These are phyloP conservation scores for Hanleya hanleyi DNA, from an alignment of 2,888 invertebrate species.

Conservation along the genomic window DNA sequence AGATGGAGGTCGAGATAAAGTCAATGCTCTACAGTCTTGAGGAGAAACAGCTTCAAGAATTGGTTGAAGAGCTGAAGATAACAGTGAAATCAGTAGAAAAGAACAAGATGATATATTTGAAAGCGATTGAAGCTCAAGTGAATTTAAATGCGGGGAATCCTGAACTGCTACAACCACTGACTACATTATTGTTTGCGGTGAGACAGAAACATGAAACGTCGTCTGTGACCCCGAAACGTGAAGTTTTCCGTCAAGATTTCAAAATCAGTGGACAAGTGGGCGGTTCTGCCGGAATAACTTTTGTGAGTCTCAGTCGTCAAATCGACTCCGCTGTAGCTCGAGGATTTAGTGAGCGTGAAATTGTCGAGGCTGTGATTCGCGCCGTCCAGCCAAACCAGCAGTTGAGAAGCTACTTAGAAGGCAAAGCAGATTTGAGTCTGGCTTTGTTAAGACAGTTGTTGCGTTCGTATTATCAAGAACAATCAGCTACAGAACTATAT, in stretches of 20 bases:
- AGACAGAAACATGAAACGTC: not conserved
- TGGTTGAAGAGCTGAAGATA: not conserved
- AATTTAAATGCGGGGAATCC: not conserved
- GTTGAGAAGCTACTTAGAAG: not conserved
- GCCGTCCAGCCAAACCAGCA: not conserved
- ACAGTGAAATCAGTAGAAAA: not conserved
- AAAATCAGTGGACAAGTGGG: not conserved
- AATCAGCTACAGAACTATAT: not conserved
- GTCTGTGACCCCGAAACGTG: not conserved
- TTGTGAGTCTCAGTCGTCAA: not conserved
- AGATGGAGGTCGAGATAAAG: not conserved
- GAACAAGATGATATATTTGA: not conserved
- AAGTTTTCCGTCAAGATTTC: not conserved
- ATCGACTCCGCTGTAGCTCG: not conserved
- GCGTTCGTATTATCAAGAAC: slow-evolving; percentile 1
- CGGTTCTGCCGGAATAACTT: not conserved
- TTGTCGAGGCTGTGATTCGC: not conserved
- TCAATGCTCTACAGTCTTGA: not conserved
- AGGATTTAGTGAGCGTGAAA: not conserved
- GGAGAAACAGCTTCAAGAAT: not conserved
- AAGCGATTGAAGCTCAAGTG: not conserved
- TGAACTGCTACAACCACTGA: not conserved
- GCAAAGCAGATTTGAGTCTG: not conserved
- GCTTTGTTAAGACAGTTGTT: not conserved
- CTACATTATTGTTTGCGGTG: not conserved